Evolutionary conservation across 2,888 invertebrate genomes (phyloP), one percentile per base, ranked within the genome.

Genomic region (Celastrina argiolus): DNA sequence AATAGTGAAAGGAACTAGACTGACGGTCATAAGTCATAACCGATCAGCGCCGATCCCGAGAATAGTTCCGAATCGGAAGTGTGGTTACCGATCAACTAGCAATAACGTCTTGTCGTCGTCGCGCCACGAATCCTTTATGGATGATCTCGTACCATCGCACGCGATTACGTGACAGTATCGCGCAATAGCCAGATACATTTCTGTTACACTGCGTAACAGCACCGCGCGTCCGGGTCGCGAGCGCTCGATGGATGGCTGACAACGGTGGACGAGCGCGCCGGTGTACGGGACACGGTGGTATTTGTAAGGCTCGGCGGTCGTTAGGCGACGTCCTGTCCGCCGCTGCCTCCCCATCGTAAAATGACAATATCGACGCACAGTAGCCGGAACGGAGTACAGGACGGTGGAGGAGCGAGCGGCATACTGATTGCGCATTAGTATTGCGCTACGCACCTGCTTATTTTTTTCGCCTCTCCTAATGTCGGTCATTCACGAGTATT

Each of bases 51-150:
- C 79, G 76, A 83, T 85, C 82, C 83, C 79, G 80, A 81, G 85
- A 87, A 87, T 84, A 87, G 90, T 90, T 90, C 90, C 90, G 91
- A 91, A 89, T 91, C 91, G 91, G 91, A 91, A 91, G 91, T 89
- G 87, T 84, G 88, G 83, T 85, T 82, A 77, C 80, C 83, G 85
- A 86, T 86, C 85, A 81, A 82, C 84, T 82, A 87, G 86, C 85
- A 86, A 84, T 89, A 88, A 90, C 88, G 85, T 81, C 80, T 82
- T 86, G 88, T 89, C 81, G 87, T 84, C 88, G 87, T 84, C 88
- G 86, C 88, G 88, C 79, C 82, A 83, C 83, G 89, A 82, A 88
- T 90, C 84, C 77, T 83, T 88, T 89, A 91, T 88, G 81, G 83
- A 79, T 73, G 76, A 76, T 81, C 77, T 77, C 76, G 69, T 70